Base-by-base conservation (phyloP, 1,140 invertebrate genomes). In the Pogonus chalceus region DNA sequence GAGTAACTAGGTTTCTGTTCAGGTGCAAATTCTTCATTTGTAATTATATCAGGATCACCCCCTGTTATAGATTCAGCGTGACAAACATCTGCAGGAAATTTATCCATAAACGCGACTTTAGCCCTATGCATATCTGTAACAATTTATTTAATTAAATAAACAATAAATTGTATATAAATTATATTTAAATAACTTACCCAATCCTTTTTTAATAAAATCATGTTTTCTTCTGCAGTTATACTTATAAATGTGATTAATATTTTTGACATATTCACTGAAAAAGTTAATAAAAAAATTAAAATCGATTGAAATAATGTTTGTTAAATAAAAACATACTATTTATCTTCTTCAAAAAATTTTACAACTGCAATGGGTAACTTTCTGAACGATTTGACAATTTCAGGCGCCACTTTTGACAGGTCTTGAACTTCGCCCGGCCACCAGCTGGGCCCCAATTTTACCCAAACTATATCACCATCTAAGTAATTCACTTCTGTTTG, bases 261-360 rank as follows among this genome's bases (percentile, higher is more conserved):
- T 85, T 62, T 79, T 84, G 1, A 88, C 82, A 73, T 81, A 85
- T 73, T 90, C 85, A 73, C 87, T 89, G 75, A 63, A 79, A 80
- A 65, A 62, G 59, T 55, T 64, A 63, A 62, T 61, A 55, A 62
- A 59, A 55, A 53, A 18, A 52, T 57, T 39, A 24, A 18, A 48
- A n/a, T 53, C 37, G 18, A 20, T 14, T 35, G 31, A 24, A 46
- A 16, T 24, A 46, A 31, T 53, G 23, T 53, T 48, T 47, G 23
- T 4, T 26, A 22, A 37, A 23, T 52, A 49, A 59, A 58, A 54
- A 79, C 83, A 84, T 77, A 90, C 87, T 79, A 89, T 56, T 77
- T 75, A 60, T 86, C 81, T 71, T 90, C 87, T 67, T 88, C 80
- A 66, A 88, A 89, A 70, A 89, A 90, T 62, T 86, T 86, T 10